A percentile compares a stretch with the other conserved stretches of the same genome.
phyloP scores from a whole-genome alignment of 35 echinoderm and acorn worm genomes.

The Apostichopus japonicus region DNA sequence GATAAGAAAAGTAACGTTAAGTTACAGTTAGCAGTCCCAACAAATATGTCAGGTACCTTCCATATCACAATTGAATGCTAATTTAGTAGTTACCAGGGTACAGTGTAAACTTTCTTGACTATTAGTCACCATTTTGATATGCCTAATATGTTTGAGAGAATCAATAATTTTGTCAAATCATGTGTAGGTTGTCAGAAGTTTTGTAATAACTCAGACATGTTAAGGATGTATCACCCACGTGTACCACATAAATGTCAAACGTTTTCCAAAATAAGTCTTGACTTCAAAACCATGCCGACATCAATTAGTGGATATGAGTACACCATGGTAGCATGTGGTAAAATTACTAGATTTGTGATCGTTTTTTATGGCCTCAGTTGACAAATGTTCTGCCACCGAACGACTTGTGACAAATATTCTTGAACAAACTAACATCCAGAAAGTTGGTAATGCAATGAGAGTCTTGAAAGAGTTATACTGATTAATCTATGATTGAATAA shows the following conservation, averaged over 20 bases:
- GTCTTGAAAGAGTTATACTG: neutral
- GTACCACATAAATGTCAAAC: slow-evolving; percentile 29
- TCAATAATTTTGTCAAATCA: slow-evolving; percentile 52
- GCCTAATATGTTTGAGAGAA: slow-evolving; percentile 49
- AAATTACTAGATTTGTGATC: slow-evolving; percentile 53
- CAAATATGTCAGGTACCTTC: slow-evolving; percentile 4
- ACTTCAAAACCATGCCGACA: slow-evolving; percentile 65
- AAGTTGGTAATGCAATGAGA: neutral
- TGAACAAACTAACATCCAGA: neutral
- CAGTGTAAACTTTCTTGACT: slow-evolving; percentile 50
- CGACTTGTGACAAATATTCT: neutral
- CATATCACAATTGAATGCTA: slow-evolving; percentile 48
- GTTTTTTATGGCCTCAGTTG: neutral
- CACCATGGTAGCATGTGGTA: slow-evolving; percentile 51
- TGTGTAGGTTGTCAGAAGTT: slow-evolving; percentile 62
- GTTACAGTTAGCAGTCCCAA: slow-evolving; percentile 40
- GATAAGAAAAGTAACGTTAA: slow-evolving; percentile 22
- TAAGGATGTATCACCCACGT: slow-evolving; percentile 32
- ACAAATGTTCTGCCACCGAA: neutral
- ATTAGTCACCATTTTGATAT: slow-evolving; percentile 45
- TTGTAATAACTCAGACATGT: slow-evolving; percentile 54
- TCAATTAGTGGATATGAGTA: slow-evolving; percentile 54
- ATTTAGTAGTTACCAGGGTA: slow-evolving; percentile 63
- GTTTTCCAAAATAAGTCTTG: slow-evolving; percentile 56
- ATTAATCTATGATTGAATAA: neutral